These are phyloP conservation scores for Procambarus clarkii DNA, from an alignment of 1,140 invertebrate genomes.

Conservation along the genomic window DNA sequence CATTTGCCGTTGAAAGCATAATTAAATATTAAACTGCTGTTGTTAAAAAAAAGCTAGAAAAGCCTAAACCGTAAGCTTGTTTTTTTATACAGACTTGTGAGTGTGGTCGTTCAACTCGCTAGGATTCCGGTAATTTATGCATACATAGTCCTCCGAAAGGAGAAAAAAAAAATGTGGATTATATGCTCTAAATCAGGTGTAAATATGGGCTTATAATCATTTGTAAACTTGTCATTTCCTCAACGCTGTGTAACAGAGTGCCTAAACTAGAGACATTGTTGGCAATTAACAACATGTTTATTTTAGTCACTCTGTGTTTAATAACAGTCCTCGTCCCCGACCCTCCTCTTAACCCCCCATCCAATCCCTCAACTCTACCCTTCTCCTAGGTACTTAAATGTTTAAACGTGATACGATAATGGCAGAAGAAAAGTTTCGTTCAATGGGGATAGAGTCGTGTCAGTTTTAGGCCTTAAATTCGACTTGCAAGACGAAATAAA, in stretches of 20 bases:
- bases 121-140: not conserved
- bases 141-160: not conserved
- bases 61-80: not conserved
- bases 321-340: not conserved
- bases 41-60: not conserved
- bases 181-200: not conserved
- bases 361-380: not conserved
- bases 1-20: not conserved
- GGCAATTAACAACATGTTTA: not conserved
- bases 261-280: slow-evolving; percentile 26
- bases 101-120: not conserved
- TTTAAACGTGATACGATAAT: not conserved
- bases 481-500: too few species aligned
- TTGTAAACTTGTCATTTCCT: slow-evolving; percentile 7
- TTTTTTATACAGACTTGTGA: slow-evolving; percentile 18
- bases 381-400: not conserved
- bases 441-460: too few species aligned
- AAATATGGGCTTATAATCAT: not conserved
- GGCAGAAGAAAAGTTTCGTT: not conserved
- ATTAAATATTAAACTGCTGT: not conserved
- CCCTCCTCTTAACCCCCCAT: too few species aligned
- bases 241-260: slow-evolving; percentile 19
- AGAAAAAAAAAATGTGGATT: not conserved
- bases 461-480: too few species aligned
- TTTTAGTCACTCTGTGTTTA: slow-evolving; percentile 11